Conservation (phyloP, 30 jellyfish, hydroid and myxozoan genomes). For the Turritopsis dohrnii region DNA sequence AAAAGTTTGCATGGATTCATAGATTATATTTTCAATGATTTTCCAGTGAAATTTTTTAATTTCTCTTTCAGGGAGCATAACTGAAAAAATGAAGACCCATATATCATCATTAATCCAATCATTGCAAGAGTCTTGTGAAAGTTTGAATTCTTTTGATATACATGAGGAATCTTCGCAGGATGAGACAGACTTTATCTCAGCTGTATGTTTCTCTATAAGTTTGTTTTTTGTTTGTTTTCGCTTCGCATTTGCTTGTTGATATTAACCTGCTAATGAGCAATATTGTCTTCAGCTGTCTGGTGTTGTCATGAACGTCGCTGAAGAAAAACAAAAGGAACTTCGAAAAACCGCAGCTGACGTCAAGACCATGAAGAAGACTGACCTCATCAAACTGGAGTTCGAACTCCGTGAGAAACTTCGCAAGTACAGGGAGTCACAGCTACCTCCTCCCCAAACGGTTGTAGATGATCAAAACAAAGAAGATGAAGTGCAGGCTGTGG, state of each 20-base stretch:
- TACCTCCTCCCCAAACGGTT: background rate
- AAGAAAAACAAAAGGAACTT: background rate
- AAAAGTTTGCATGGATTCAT: too few relatives aligned
- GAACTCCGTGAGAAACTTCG: slow-evolving; percentile 13
- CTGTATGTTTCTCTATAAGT: too few relatives aligned
- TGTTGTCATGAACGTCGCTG: background rate
- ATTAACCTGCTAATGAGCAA: background rate
- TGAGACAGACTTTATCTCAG: background rate
- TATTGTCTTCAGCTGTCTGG: background rate
- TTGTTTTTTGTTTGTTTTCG: too few relatives aligned
- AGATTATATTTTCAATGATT: too few relatives aligned
- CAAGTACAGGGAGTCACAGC: background rate
- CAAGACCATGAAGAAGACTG: slow-evolving; percentile 17
- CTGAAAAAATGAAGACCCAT: background rate
- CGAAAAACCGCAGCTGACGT: slow-evolving; percentile 16
- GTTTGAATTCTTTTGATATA: background rate
- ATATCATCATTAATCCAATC: background rate
- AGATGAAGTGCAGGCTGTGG: background rate
- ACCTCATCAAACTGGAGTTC: slow-evolving; percentile 20
- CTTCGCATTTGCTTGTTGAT: background rate
- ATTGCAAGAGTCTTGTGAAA: background rate
- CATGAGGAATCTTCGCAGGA: slow-evolving; percentile 8
- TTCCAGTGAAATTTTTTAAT: too few relatives aligned
- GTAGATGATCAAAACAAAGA: background rate
- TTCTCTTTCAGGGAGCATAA: background rate